Evolutionary conservation across 2,113 vertebrate genomes (phyloP).

Genomic region (Mastomys natalensis): DNA sequence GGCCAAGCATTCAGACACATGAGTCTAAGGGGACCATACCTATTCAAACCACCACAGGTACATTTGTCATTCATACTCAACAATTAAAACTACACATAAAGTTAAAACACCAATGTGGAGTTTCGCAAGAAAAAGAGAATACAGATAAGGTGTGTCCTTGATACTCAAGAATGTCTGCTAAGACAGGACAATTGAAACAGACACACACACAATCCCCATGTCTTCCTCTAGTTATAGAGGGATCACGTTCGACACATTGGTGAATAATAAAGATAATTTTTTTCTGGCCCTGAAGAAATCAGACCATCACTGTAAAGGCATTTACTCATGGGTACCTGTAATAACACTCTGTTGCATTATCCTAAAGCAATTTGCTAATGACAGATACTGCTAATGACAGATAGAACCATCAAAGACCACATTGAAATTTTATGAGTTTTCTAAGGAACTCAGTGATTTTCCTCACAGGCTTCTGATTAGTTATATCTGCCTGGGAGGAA

Average conservation of each 20-base stretch:
- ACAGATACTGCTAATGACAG: neutral
- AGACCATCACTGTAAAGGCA: neutral
- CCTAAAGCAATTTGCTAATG: slow-evolving; percentile 32
- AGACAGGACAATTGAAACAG: neutral
- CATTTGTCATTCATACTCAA: neutral
- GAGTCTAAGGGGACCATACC: neutral
- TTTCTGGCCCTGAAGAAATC: neutral
- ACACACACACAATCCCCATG: neutral
- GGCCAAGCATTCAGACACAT: too few species aligned
- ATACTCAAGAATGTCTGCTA: neutral
- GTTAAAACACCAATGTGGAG: neutral
- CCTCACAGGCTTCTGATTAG: neutral
- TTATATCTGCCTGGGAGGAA: neutral
- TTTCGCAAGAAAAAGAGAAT: neutral
- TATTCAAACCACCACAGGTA: neutral
- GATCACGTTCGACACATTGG: neutral
- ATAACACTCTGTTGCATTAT: neutral
- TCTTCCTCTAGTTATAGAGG: neutral
- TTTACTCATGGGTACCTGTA: neutral
- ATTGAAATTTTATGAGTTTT: neutral
- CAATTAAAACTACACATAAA: neutral
- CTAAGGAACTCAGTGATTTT: neutral
- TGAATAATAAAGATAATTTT: neutral
- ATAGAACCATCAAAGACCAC: neutral
- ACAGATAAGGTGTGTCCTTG: neutral